Evolutionary conservation across 2,888 invertebrate species (phyloP).

Genomic region (Metopia argyrocephala): DNA sequence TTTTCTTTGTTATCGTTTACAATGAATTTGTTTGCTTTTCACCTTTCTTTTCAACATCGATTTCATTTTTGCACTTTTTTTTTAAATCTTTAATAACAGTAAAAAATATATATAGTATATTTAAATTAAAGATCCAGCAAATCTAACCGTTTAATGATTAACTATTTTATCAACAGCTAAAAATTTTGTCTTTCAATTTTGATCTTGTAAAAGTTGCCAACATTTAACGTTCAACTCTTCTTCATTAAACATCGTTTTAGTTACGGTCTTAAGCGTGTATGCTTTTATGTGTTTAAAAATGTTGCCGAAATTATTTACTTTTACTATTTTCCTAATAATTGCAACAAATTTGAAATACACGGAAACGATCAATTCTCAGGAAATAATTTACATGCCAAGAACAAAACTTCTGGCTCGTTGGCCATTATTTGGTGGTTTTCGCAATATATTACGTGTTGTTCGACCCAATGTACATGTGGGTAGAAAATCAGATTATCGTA

Average conservation of each 20-base stretch:
- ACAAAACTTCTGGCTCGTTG: conserved; percentile 75
- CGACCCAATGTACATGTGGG: conserved; percentile 67
- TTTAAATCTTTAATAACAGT: conserved; percentile 12
- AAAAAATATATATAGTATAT: no score
- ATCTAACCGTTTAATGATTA: background rate
- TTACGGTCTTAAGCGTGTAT: background rate
- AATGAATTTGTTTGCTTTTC: background rate
- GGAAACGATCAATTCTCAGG: background rate
- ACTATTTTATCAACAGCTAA: background rate
- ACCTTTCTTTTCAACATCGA: conserved; percentile 1
- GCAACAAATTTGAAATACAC: background rate
- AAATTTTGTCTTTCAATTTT: conserved; percentile 10
- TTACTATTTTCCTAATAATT: conserved; percentile 8
- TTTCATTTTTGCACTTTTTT: conserved; percentile 9
- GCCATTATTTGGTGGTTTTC: conserved; percentile 72
- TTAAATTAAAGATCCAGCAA: no score
- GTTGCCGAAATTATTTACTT: background rate
- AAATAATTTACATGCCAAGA: conserved; percentile 81
- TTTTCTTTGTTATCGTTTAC: background rate
- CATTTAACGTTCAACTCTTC: conserved; percentile 32
- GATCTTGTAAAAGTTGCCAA: conserved; percentile 20
- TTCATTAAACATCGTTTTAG: conserved; percentile 30
- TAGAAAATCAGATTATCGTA: conserved; percentile 71
- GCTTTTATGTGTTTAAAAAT: conserved; percentile 1
- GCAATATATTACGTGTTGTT: conserved; percentile 70